Percentiles rank a stretch among this genome's conserved stretches.
phyloP scores from a whole-genome alignment of 2,888 invertebrate genomes.

The Habrosyne pyritoides region DNA sequence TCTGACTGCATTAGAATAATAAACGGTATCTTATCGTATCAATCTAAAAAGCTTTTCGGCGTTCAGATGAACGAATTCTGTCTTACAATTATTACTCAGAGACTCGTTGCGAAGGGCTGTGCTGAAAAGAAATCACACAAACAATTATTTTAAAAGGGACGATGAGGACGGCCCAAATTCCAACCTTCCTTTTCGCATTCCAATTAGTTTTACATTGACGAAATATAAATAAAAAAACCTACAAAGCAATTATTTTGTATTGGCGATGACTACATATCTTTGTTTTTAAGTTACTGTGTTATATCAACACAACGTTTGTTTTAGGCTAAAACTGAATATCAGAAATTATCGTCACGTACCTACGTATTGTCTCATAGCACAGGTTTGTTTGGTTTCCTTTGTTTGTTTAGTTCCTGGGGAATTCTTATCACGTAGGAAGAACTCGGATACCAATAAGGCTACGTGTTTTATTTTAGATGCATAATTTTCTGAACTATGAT shows the following conservation, averaged over 20 bases:
- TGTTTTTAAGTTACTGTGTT: slow-evolving; percentile 12
- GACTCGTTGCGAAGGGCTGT: background rate
- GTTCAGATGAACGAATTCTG: slow-evolving; percentile 20
- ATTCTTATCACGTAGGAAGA: slow-evolving; percentile 58
- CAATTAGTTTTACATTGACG: slow-evolving; percentile 37
- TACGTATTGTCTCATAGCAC: slow-evolving; percentile 35
- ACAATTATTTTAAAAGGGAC: slow-evolving; percentile 57
- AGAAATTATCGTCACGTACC: slow-evolving; percentile 53
- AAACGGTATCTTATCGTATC: slow-evolving; percentile 42
- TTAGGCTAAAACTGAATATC: slow-evolving; percentile 35
- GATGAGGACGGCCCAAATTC: slow-evolving; percentile 39
- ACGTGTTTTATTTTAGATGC: slow-evolving; percentile 51
- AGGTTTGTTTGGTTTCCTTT: slow-evolving; percentile 45
- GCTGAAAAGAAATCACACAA: slow-evolving; percentile 53
- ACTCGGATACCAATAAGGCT: slow-evolving; percentile 53
- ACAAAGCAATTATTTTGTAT: background rate
- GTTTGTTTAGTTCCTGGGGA: slow-evolving; percentile 37
- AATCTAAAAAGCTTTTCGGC: slow-evolving; percentile 43
- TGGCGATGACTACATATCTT: background rate
- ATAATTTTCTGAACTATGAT: slow-evolving; percentile 38
- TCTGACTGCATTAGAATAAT: slow-evolving; percentile 27
- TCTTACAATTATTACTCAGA: slow-evolving; percentile 9
- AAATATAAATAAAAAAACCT: slow-evolving; percentile 17
- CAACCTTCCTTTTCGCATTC: slow-evolving; percentile 32
- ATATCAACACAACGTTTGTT: slow-evolving; percentile 22